A percentile compares a stretch with the other conserved stretches of the same genome.
These are phyloP conservation scores for Mormyrus proboscirostris DNA, from an alignment of 2,797 vertebrate species.

Conservation along the genomic window DNA sequence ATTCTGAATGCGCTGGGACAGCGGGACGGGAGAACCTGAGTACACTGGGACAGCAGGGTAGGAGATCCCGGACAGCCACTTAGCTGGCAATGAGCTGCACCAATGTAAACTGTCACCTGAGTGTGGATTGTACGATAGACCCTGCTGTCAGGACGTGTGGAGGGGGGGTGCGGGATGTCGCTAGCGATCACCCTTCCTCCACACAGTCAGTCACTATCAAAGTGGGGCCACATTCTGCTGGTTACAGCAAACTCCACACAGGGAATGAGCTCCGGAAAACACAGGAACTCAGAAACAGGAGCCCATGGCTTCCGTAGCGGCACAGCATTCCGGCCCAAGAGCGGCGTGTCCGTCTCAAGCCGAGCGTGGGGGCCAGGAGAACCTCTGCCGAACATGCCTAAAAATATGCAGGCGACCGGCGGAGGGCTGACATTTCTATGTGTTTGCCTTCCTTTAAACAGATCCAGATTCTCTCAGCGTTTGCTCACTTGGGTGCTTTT, in stretches of 20 bases:
- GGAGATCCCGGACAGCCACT: not conserved
- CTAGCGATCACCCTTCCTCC: not conserved
- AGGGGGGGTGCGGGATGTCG: not conserved
- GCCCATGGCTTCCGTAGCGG: not conserved
- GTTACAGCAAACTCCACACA: not conserved
- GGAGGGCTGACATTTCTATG: not conserved
- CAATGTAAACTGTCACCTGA: not conserved
- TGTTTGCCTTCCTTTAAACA: slow-evolving; percentile 6
- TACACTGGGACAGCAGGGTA: not conserved
- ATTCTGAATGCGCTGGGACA: not conserved
- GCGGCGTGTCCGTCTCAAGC: not conserved
- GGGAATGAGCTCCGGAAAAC: not conserved
- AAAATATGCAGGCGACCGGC: slow-evolving; percentile 33
- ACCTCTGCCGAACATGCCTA: slow-evolving; percentile 28
- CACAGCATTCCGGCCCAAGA: not conserved
- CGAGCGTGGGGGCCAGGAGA: not conserved
- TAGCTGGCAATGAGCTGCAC: not conserved
- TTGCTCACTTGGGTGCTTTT: slow-evolving; percentile 38
- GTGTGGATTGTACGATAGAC: not conserved
- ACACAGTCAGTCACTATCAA: not conserved
- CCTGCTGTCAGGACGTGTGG: not conserved
- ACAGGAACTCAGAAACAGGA: not conserved
- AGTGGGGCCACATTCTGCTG: not conserved
- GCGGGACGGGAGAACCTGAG: not conserved
- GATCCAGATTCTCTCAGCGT: slow-evolving; percentile 33